phyloP scores from a whole-genome alignment of 1,140 invertebrate genomes.

The Papilio machaon region DNA sequence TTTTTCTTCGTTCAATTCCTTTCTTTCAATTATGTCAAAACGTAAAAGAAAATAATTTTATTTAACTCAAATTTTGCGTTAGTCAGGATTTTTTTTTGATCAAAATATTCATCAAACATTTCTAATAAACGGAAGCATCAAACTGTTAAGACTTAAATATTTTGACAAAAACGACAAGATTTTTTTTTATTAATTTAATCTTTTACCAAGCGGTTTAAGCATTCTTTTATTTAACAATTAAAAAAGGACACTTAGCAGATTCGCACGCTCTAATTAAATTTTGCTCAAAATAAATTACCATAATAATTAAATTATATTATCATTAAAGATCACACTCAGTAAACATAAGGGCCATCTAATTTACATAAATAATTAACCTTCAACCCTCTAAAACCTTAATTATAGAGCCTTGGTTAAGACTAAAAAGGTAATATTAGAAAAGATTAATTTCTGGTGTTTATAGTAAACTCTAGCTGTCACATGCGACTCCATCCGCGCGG shows the following conservation, averaged over 20 bases:
- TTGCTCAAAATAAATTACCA: constrained; percentile 1
- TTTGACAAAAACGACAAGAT: too few relatives aligned
- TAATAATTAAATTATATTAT: not conserved
- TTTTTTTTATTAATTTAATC: not conserved
- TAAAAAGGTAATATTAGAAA: not conserved
- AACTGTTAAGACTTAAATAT: too few relatives aligned
- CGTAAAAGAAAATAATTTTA: not conserved
- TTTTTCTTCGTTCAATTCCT: constrained; percentile 1
- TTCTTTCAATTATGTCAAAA: not conserved
- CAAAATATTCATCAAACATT: too few relatives aligned
- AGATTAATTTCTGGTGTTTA: not conserved
- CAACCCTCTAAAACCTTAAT: constrained; percentile 17
- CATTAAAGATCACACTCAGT: constrained; percentile 7
- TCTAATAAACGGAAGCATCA: too few relatives aligned
- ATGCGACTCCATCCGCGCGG: too few relatives aligned
- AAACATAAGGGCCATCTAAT: constrained; percentile 9
- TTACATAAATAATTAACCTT: constrained; percentile 24
- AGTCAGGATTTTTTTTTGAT: too few relatives aligned
- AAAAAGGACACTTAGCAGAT: not conserved
- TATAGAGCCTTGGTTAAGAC: not conserved
- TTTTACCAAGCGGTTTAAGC: not conserved
- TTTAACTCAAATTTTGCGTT: not conserved
- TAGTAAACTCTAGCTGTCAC: too few relatives aligned
- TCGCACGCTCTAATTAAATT: not conserved
- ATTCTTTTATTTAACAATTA: not conserved